Percentiles rank a stretch among this genome's conserved stretches.
Conservation (phyloP, 2,888 invertebrate genomes). For the Chrysolina oricalcia region DNA sequence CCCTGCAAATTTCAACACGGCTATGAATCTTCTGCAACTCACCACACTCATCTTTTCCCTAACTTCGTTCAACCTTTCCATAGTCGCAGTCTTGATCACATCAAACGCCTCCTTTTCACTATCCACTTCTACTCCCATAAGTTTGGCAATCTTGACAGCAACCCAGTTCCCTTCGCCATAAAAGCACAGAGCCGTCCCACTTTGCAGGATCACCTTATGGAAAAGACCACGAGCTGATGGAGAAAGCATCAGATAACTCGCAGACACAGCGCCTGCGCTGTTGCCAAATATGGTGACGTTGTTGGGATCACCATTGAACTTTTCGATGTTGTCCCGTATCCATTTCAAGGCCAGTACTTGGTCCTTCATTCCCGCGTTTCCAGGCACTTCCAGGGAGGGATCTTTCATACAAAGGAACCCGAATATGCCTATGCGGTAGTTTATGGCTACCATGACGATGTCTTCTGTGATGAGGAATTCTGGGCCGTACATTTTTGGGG, state of each 20-base stretch:
- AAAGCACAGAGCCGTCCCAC: slow-evolving; percentile 55
- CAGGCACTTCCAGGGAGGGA: slow-evolving; percentile 70
- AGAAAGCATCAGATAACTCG: slow-evolving; percentile 11
- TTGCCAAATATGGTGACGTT: slow-evolving; percentile 74
- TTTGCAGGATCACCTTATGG: slow-evolving; percentile 56
- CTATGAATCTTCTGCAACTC: slow-evolving; percentile 4
- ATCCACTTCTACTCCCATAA: slow-evolving; percentile 60
- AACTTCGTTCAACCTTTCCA: slow-evolving; percentile 55
- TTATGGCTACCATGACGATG: slow-evolving; percentile 71
- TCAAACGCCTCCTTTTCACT: slow-evolving; percentile 67
- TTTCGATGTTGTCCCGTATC: slow-evolving; percentile 71
- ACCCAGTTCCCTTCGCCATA: slow-evolving; percentile 53
- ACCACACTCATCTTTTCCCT: slow-evolving; percentile 45
- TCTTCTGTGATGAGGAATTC: slow-evolving; percentile 72
- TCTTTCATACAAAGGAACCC: slow-evolving; percentile 73
- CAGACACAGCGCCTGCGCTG: slow-evolving; percentile 69
- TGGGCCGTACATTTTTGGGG: slow-evolving; percentile 64
- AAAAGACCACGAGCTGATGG: neutral
- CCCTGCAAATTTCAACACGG: no score
- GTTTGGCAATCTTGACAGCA: slow-evolving; percentile 38
- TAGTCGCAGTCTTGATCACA: slow-evolving; percentile 66
- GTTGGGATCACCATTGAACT: slow-evolving; percentile 72
- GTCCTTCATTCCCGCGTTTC: slow-evolving; percentile 74
- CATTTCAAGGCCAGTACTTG: slow-evolving; percentile 72
- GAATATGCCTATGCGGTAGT: slow-evolving; percentile 72